phyloP scores from a whole-genome alignment of 2,888 invertebrate genomes.

The Erebia epiphron region DNA sequence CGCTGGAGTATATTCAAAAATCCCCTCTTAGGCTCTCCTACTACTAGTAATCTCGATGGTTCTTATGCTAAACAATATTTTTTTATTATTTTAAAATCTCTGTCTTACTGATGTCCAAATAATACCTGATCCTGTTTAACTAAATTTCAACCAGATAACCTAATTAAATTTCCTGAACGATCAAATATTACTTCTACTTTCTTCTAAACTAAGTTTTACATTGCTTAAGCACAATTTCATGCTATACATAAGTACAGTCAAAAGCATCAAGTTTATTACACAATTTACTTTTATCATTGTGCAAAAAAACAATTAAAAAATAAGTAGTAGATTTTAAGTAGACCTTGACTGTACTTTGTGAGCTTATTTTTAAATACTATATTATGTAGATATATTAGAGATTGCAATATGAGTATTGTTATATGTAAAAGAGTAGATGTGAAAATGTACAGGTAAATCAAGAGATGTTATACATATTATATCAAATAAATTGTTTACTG shows the following conservation, averaged over 20 bases:
- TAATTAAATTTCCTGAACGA: background rate
- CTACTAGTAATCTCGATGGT: background rate
- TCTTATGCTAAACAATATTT: background rate
- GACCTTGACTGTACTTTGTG: slow-evolving; percentile 29
- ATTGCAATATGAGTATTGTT: slow-evolving; percentile 31
- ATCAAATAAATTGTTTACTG: slow-evolving; percentile 56
- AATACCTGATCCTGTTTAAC: background rate
- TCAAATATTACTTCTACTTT: background rate
- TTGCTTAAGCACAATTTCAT: background rate
- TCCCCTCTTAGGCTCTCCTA: too few relatives aligned
- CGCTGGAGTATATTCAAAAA: too few relatives aligned
- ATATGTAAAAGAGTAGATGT: slow-evolving; percentile 17
- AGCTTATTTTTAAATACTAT: slow-evolving; percentile 26
- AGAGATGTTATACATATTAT: slow-evolving; percentile 28
- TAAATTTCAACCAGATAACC: background rate
- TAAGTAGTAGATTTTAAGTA: slow-evolving; percentile 16
- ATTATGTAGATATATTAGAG: slow-evolving; percentile 27
- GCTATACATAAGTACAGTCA: slow-evolving; percentile 15
- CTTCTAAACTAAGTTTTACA: background rate
- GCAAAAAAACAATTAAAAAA: background rate
- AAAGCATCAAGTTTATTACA: slow-evolving; percentile 2
- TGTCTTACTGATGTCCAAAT: too few relatives aligned
- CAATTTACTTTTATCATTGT: background rate
- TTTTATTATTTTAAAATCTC: too few relatives aligned
- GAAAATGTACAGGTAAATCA: slow-evolving; percentile 31